A percentile compares a stretch with the other conserved stretches of the same genome.
These are phyloP conservation scores for Cladorhizidae sp. DNA, from an alignment of 37 sponge, comb jelly and placozoan species.

Conservation along the genomic window DNA sequence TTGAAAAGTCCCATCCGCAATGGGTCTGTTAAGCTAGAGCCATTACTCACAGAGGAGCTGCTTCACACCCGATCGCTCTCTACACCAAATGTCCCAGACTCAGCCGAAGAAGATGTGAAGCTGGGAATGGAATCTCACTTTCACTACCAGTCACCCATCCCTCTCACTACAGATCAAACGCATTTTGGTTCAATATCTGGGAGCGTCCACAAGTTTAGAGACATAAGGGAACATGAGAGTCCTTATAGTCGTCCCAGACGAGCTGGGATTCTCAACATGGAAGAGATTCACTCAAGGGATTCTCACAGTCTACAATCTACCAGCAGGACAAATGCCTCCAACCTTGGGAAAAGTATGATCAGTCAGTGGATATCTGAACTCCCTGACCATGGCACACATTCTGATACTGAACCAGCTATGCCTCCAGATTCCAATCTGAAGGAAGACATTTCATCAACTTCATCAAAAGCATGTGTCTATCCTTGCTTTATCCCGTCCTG, in stretches of 20 bases:
- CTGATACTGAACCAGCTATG: constrained; percentile 22
- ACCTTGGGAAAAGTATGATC: neutral
- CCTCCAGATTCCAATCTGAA: neutral
- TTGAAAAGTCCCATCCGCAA: constrained; percentile 22
- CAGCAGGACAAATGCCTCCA: neutral
- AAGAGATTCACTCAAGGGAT: neutral
- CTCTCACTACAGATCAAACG: neutral
- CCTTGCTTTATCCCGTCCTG: too few species aligned
- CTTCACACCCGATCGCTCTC: constrained; percentile 45
- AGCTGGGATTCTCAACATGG: neutral
- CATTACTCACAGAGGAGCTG: constrained; percentile 43
- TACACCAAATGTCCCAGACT: constrained; percentile 31
- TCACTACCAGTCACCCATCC: neutral
- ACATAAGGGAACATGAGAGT: neutral
- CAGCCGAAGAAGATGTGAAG: neutral
- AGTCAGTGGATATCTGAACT: constrained; percentile 15
- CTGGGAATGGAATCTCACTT: neutral
- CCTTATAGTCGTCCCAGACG: neutral
- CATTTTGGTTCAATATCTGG: neutral
- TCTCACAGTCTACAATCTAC: neutral
- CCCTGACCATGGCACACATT: neutral
- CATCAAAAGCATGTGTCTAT: too few species aligned
- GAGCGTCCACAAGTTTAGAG: neutral
- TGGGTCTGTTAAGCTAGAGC: constrained; percentile 32
- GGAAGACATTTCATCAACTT: too few species aligned